A percentile compares a stretch with the other conserved stretches of the same genome.
Evolutionary conservation across 2,113 vertebrate genomes (phyloP).

Genomic region (Seriola rivoliana): DNA sequence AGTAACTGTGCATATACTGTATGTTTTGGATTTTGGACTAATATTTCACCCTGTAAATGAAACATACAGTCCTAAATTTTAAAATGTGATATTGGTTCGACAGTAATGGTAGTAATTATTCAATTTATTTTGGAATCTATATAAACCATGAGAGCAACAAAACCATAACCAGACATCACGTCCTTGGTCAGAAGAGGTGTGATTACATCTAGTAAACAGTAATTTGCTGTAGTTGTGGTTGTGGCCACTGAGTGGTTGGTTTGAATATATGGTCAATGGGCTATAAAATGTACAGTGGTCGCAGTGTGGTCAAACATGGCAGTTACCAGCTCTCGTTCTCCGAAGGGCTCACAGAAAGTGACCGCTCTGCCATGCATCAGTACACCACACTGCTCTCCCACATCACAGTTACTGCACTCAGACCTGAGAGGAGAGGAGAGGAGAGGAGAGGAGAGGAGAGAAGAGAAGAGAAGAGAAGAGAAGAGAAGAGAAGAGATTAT

Average conservation of each 20-base stretch:
- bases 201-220: conserved; percentile 17
- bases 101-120: background rate
- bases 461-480: background rate
- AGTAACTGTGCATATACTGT: too few relatives aligned
- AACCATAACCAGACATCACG: background rate
- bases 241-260: conserved; percentile 44
- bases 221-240: conserved; percentile 45
- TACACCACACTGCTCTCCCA: conserved; percentile 92
- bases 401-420: conserved; percentile 92
- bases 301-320: conserved; percentile 55
- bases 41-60: background rate
- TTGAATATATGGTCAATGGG: conserved; percentile 50
- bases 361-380: conserved; percentile 93
- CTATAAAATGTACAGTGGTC: conserved; percentile 53
- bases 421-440: conserved; percentile 83
- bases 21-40: background rate
- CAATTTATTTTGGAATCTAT: background rate
- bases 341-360: conserved; percentile 95
- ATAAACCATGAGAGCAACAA: background rate
- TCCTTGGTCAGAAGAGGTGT: background rate
- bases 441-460: background rate
- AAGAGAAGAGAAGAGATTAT: background rate
- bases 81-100: background rate
- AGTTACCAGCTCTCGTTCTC: conserved; percentile 94
- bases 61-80: background rate